phyloP scores from a whole-genome alignment of 2,888 invertebrate species.

The Perizoma affinitatum region DNA sequence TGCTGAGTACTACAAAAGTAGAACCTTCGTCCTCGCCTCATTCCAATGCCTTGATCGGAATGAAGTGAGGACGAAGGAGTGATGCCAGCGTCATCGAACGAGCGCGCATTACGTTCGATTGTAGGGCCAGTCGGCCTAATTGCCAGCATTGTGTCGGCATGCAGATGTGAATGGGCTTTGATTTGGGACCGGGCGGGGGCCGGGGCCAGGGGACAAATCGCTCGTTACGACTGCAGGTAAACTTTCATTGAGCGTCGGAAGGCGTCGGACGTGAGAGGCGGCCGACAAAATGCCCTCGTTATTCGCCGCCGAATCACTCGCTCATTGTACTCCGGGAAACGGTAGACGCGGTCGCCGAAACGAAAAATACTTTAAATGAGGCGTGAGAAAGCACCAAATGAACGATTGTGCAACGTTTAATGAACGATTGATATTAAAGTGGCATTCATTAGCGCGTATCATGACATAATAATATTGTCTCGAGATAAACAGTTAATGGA shows the following conservation, averaged over 20 bases:
- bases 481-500: constrained; percentile 36
- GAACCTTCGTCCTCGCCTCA: too few species aligned
- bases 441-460: constrained; percentile 66
- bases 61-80: constrained; percentile 38
- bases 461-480: constrained; percentile 52
- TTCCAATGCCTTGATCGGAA: too few species aligned
- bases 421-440: constrained; percentile 78
- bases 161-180: constrained; percentile 85
- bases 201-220: constrained; percentile 82
- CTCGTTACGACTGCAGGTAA: constrained; percentile 85
- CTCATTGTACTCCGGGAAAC: constrained; percentile 83
- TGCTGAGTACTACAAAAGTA: too few species aligned
- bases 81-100: constrained; percentile 68
- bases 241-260: constrained; percentile 85
- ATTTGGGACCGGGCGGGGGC: constrained; percentile 78
- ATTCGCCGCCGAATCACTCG: constrained; percentile 84
- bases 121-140: constrained; percentile 81
- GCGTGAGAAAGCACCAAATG: constrained; percentile 82
- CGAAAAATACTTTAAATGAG: constrained; percentile 83
- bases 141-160: constrained; percentile 85
- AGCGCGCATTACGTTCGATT: constrained; percentile 81
- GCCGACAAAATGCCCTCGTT: constrained; percentile 84
- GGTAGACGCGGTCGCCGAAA: constrained; percentile 82
- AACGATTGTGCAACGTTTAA: constrained; percentile 80
- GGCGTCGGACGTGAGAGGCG: constrained; percentile 84